Evolutionary conservation across 2,888 invertebrate genomes (phyloP), one percentile per base, ranked within the genome.

Genomic region (Plutella xylostella): DNA sequence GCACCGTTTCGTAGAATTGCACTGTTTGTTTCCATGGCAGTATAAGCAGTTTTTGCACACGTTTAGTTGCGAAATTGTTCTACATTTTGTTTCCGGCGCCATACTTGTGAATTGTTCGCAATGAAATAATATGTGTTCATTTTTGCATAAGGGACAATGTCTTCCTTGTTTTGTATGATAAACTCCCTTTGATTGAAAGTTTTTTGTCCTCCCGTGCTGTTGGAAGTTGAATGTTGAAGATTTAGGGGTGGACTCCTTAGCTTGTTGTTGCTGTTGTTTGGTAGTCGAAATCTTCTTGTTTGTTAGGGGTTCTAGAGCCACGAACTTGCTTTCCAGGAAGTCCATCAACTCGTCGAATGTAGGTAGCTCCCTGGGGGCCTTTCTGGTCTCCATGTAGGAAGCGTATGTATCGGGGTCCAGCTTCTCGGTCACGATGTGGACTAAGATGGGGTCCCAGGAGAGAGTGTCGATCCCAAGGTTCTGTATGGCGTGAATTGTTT

Each of bases 281-380:
- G 4, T 6, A n/a, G 3, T 15, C 3, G 18, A 3, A 11, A 33
- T 34, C 3, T 25, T 14, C 21, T 44, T 37, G 14, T 18, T 2
- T 3, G 28, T 25, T 6, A 28, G 20, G 3, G 39, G 12, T 34
- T 46, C 50, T 12, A 50, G 25, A 4, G 38, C 11, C 4, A 25
- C 48, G 44, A 50, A 50, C 25, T 46, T 48, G 7, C 6, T 30
- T 39, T 50, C 48, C 18, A 50, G 21, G 34, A 46, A 50, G 11
- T 38, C n/a, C 22, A 50, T 19, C 42, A 48, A 48, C 2, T 48
- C 45, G 19, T 33, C 7, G 12, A 50, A 17, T 2, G 5, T 14
- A 9, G 50, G 48, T 12, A 44, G 15, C 19, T 44, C 44, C 18
- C 38, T 14, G 3, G 15, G 37, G 9, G 35, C 14, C 20, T 44